Percentiles rank a stretch among this genome's conserved stretches.
phyloP scores from a whole-genome alignment of 2,797 vertebrate genomes.

The Sebastes minor region DNA sequence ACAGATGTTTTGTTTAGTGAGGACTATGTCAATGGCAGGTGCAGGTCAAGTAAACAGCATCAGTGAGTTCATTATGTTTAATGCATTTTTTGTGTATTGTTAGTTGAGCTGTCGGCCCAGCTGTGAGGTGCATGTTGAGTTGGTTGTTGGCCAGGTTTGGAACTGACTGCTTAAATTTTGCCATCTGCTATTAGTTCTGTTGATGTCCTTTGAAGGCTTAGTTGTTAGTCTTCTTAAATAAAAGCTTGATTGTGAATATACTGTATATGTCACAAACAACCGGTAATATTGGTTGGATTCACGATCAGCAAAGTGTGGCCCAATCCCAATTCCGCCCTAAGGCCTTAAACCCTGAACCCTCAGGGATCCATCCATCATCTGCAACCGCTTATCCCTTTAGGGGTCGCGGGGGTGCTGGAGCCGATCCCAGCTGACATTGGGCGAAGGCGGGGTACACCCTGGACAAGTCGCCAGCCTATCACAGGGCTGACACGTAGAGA shows the following conservation, averaged over 20 bases:
- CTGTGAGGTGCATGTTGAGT: slow-evolving; percentile 10
- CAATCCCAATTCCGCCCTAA: too few relatives aligned
- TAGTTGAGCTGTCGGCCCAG: slow-evolving; percentile 1
- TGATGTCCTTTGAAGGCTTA: slow-evolving; percentile 9
- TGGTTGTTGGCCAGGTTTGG: slow-evolving; percentile 19
- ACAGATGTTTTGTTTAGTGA: not conserved
- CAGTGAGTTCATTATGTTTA: not conserved
- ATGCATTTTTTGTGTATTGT: not conserved
- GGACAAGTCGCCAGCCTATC: too few relatives aligned
- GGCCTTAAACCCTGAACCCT: too few relatives aligned
- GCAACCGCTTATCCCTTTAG: too few relatives aligned
- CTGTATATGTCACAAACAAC: not conserved
- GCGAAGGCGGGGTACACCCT: too few relatives aligned
- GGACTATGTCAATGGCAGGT: slow-evolving; percentile 4
- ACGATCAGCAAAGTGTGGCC: not conserved
- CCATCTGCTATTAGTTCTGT: slow-evolving; percentile 17
- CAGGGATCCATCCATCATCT: too few relatives aligned
- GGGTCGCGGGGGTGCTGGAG: too few relatives aligned
- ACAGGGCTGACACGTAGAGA: too few relatives aligned
- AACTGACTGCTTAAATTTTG: slow-evolving; percentile 28
- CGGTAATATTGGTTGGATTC: not conserved
- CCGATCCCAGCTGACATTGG: too few relatives aligned
- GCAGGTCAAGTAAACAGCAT: not conserved
- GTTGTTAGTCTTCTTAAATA: not conserved
- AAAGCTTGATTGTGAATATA: not conserved